phyloP scores from a whole-genome alignment of 2,888 invertebrate genomes.

The Alloscopus bannaensis region DNA sequence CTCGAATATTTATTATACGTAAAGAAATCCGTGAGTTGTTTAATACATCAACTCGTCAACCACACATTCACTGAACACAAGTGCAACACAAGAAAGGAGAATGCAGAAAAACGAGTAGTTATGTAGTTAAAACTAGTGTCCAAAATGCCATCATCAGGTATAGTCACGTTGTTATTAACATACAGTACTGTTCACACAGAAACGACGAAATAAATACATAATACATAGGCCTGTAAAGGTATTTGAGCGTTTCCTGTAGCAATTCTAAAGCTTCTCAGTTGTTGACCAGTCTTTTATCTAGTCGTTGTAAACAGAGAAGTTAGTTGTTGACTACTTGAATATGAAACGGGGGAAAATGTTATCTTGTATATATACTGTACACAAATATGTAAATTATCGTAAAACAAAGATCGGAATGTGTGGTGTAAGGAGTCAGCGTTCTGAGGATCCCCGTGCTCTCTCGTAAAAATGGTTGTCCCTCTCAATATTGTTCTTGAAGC shows the following conservation, averaged over 20 bases:
- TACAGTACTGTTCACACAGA: not conserved
- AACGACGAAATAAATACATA: not conserved
- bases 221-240: too few species aligned
- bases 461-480: too few species aligned
- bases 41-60: too few species aligned
- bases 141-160: not conserved
- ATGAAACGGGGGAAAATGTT: conserved; percentile 1
- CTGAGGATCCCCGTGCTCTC: too few species aligned
- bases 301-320: conserved; percentile 22
- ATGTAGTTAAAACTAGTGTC: conserved; percentile 1
- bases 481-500: too few species aligned
- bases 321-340: conserved; percentile 34
- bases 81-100: too few species aligned
- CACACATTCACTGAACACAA: too few species aligned
- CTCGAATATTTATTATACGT: too few species aligned
- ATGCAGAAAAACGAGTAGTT: not conserved
- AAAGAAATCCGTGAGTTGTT: too few species aligned
- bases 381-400: not conserved
- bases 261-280: conserved; percentile 26
- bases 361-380: not conserved
- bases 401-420: not conserved
- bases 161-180: conserved; percentile 7
- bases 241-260: too few species aligned
- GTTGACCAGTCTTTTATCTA: conserved; percentile 13
- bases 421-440: not conserved